phyloP scores from a whole-genome alignment of 1,140 invertebrate species.

The Diabrotica undecimpunctata region DNA sequence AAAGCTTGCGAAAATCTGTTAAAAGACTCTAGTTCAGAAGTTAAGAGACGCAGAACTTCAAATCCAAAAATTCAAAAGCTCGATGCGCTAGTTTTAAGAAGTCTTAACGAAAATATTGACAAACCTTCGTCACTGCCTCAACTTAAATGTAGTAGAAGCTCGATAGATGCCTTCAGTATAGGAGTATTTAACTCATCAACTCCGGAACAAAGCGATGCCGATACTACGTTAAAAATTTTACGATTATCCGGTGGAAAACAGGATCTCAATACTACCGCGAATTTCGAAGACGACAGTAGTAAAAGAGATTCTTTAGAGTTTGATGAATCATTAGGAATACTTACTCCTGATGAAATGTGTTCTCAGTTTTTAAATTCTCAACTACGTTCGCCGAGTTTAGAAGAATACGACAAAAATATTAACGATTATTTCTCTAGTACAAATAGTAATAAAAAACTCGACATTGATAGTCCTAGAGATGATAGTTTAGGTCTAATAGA shows the following conservation, averaged over 20 bases:
- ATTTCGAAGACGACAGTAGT: conserved; percentile 19
- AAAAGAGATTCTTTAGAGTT: conserved; percentile 44
- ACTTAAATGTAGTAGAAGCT: background rate
- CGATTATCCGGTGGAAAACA: background rate
- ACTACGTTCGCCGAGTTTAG: conserved; percentile 34
- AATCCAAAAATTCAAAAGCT: conserved; percentile 8
- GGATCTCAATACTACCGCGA: background rate
- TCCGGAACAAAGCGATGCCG: background rate
- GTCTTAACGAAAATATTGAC: conserved; percentile 9
- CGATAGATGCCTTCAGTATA: background rate
- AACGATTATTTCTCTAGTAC: conserved; percentile 1
- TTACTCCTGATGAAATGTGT: conserved; percentile 81
- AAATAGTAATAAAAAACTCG: background rate
- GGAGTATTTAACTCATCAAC: conserved; percentile 5
- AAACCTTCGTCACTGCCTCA: conserved; percentile 32
- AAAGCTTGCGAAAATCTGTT: conserved; percentile 19
- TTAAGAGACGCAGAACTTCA: conserved; percentile 24
- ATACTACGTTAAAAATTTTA: background rate
- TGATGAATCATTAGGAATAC: conserved; percentile 76
- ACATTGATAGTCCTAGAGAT: conserved; percentile 15
- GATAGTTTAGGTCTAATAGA: conserved; percentile 8
- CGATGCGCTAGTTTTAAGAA: background rate
- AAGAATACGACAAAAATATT: conserved; percentile 33
- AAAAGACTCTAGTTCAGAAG: conserved; percentile 20
- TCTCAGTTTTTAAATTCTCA: conserved; percentile 56